Conservation (phyloP, 1,140 invertebrate species). For the Yoshiicerus persimilis region DNA sequence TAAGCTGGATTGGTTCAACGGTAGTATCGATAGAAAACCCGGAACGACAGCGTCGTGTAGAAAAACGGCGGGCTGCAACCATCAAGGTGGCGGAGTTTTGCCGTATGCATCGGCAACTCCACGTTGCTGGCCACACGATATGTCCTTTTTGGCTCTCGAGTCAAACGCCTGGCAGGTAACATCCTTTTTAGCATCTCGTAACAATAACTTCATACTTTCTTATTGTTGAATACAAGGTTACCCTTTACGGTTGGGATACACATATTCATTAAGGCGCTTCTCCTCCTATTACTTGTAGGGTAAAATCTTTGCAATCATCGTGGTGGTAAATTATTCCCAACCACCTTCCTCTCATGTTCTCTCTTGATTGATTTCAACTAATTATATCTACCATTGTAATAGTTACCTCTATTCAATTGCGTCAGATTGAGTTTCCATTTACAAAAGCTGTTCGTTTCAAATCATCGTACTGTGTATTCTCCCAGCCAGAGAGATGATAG, state of each 20-base stretch:
- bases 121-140: slow-evolving; percentile 49
- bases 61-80: slow-evolving; percentile 46
- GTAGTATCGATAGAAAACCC: slow-evolving; percentile 41
- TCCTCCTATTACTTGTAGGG: no score
- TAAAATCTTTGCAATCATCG: background rate
- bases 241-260: background rate
- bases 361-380: background rate
- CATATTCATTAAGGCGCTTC: no score
- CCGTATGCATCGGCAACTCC: slow-evolving; percentile 43
- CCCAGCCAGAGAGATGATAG: no score
- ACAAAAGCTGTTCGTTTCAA: no score
- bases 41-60: slow-evolving; percentile 40
- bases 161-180: slow-evolving; percentile 47
- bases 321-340: background rate
- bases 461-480: no score
- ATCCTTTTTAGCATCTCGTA: background rate
- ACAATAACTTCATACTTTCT: background rate
- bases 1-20: slow-evolving; percentile 47
- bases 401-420: background rate
- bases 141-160: slow-evolving; percentile 47
- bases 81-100: slow-evolving; percentile 46
- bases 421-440: background rate
- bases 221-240: background rate
- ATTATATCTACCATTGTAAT: background rate
- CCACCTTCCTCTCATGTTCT: background rate